These are phyloP conservation scores for Trogon surrucura DNA, from an alignment of 2,113 vertebrate species.

Conservation along the genomic window DNA sequence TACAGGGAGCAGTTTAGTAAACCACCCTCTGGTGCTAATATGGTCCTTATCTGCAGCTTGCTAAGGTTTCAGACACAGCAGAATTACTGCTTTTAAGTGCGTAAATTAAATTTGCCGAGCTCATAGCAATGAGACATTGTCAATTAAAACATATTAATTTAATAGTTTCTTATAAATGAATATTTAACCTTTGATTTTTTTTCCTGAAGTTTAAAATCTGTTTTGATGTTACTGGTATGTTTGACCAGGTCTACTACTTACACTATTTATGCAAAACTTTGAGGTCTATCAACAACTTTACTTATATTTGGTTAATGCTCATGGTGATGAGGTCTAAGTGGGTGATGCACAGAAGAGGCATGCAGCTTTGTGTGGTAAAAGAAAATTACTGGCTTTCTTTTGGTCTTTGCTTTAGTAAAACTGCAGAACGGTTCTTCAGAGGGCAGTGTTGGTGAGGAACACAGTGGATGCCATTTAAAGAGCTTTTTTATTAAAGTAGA, in stretches of 20 bases:
- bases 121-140: neutral
- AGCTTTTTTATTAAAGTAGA: neutral
- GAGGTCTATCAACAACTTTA: neutral
- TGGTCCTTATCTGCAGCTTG: neutral
- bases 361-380: neutral
- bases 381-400: neutral
- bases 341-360: neutral
- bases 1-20: neutral
- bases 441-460: accelerated
- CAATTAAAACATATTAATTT: neutral
- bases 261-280: neutral
- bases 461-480: neutral
- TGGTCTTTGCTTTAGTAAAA: neutral
- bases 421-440: neutral
- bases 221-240: neutral
- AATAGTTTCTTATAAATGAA: neutral
- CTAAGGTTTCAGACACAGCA: neutral
- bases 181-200: neutral
- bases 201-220: neutral
- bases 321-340: neutral
- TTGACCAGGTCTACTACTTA: neutral
- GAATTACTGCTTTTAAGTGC: neutral
- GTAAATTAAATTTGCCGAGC: neutral
- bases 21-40: neutral
- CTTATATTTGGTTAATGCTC: neutral